These are phyloP conservation scores for Rhadina sibilatrix DNA, from an alignment of 2,113 vertebrate species.

Conservation along the genomic window DNA sequence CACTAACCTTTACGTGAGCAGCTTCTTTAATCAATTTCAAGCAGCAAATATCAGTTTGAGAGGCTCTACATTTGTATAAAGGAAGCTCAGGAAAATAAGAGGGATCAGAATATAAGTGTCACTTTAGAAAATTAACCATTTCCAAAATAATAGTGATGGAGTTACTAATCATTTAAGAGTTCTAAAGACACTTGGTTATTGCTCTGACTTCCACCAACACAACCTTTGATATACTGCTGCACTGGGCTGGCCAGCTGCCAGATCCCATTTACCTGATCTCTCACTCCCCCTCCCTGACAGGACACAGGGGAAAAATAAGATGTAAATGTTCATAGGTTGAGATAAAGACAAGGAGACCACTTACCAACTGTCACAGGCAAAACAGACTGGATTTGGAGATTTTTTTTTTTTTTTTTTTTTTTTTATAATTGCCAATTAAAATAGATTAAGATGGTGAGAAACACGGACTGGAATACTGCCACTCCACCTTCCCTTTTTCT, in stretches of 20 bases:
- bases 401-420: not conserved
- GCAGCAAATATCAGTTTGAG: not conserved
- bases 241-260: not conserved
- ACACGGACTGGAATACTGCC: not conserved
- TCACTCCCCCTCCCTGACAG: not conserved
- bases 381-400: not conserved
- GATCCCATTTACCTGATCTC: fast-evolving
- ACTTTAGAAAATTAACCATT: not conserved
- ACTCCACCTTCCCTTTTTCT: not conserved
- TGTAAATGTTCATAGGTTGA: fast-evolving
- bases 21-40: not conserved
- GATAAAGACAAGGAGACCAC: not conserved
- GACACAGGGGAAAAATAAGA: not conserved
- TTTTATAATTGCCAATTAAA: not conserved
- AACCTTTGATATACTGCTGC: not conserved
- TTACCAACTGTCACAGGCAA: not conserved
- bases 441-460: not conserved
- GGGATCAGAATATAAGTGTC: not conserved
- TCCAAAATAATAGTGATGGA: not conserved
- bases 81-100: not conserved
- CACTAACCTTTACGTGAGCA: not conserved
- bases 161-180: not conserved
- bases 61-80: not conserved
- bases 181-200: not conserved
- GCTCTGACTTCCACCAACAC: not conserved